Evolutionary conservation across 2,113 vertebrate species (phyloP).

Genomic region (Spilogale gracilis): DNA sequence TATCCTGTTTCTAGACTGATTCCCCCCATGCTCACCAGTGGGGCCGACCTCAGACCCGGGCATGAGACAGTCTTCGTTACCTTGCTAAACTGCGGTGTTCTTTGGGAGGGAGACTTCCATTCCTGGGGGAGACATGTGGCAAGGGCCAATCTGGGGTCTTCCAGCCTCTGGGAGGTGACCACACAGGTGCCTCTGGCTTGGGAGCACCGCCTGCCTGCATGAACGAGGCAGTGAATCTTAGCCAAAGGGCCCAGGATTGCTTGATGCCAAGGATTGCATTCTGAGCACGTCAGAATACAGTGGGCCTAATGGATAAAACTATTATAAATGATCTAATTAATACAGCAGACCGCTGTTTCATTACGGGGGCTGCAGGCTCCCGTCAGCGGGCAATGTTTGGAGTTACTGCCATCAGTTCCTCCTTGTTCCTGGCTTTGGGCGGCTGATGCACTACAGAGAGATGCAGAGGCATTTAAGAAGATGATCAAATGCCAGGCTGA

Average conservation of each 20-base stretch:
- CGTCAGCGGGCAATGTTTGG: not conserved
- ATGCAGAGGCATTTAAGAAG: slow-evolving; percentile 75
- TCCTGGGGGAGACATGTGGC: not conserved
- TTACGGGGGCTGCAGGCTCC: slow-evolving; percentile 61
- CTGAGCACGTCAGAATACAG: slow-evolving; percentile 1
- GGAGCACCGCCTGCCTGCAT: not conserved
- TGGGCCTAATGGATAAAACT: slow-evolving; percentile 11
- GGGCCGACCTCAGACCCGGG: not conserved
- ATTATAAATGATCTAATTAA: slow-evolving; percentile 69
- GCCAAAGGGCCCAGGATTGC: not conserved
- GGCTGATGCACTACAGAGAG: slow-evolving; percentile 68
- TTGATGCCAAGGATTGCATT: rapidly evolving
- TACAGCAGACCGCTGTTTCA: slow-evolving; percentile 72
- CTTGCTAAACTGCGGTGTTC: not conserved
- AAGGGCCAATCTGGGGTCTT: not conserved
- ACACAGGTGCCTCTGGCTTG: not conserved
- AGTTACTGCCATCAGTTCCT: slow-evolving; percentile 61
- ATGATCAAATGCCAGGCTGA: slow-evolving; percentile 51
- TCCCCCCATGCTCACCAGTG: not conserved
- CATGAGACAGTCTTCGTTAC: not conserved
- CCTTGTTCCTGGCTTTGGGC: slow-evolving; percentile 52
- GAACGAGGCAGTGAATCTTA: not conserved
- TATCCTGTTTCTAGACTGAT: not conserved
- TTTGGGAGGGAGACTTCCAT: not conserved
- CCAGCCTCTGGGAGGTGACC: not conserved